Base-by-base conservation (phyloP, 2,113 vertebrate genomes). In the Pardalotus punctatus region DNA sequence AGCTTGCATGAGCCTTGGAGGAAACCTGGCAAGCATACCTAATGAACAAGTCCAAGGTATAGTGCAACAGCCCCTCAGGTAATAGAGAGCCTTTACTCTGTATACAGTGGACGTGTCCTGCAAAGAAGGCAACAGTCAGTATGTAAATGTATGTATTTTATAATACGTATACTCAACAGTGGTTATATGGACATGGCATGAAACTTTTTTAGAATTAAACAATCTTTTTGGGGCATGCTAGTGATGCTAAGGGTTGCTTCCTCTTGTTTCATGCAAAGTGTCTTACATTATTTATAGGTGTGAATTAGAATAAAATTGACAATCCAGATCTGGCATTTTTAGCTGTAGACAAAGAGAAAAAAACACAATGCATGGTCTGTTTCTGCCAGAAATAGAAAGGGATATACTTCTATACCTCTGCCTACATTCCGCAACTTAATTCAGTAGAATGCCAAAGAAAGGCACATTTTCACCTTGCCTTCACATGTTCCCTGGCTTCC, bases 21-120 rank as follows among this genome's bases (percentile, higher is more conserved):
- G 99, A 94, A 98, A 99, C 85, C 94, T 99, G 74, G 98, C 95
- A 4, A 98, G 98, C 47, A 96, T 99, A 96, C 58, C 18, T 42
- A 98, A 84, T 47, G 97, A 98, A 33, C 94, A 90, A 93, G 98
- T 98, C 65, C 99, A 99, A 98, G 98, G 99, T 99, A 93, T 40
- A 94, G 72, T 69, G 21, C 36, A 67, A n/a, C 11, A 54, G 13
- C 9, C 5, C 31, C 70, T 54, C 18, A 51, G 24, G 27, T 47
- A 70, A 78, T 4, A 86, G n/a, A 40, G 1, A 71, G 27, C 10
- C 24, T 81, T 89, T 92, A 25, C 3, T 38, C 33, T 54, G 12
- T 54, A 57, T 18, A 33, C 9, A 79, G 9, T 14, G 35, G 15
- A n/a, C 5, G 62, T 50, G 70, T 84, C 23, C 56, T 35, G 38